phyloP scores from a whole-genome alignment of 2,113 vertebrate species.

The Stictonetta naevosa region DNA sequence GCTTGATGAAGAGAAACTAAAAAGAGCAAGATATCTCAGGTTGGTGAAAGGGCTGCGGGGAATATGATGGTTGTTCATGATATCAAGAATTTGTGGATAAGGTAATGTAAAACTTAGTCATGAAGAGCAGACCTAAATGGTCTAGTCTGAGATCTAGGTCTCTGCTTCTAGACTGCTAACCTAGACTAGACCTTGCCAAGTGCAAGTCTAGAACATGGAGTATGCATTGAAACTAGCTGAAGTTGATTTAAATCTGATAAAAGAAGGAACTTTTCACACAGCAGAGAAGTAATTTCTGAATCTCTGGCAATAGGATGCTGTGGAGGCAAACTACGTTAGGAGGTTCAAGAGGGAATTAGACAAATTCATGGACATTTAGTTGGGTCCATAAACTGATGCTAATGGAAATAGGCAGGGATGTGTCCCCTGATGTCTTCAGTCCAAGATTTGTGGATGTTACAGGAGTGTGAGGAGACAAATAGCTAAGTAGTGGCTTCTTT shows the following conservation, averaged over 20 bases:
- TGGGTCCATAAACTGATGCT: neutral
- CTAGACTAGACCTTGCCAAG: neutral
- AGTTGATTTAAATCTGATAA: neutral
- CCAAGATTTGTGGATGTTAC: neutral
- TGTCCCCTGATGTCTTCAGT: neutral
- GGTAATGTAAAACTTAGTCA: neutral
- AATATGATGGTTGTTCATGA: neutral
- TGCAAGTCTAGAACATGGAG: neutral
- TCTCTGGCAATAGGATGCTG: neutral
- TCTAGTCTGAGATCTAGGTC: neutral
- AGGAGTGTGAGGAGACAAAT: neutral
- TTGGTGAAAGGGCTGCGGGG: neutral
- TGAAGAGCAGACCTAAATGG: neutral
- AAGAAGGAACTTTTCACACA: neutral
- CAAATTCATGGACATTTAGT: neutral
- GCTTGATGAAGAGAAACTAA: neutral
- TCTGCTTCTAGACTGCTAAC: neutral
- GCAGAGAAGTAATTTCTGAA: neutral
- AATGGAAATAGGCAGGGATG: neutral
- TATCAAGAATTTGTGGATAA: accelerated
- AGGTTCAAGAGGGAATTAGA: neutral
- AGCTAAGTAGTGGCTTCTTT: neutral
- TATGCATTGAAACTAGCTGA: neutral
- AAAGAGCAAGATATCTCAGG: neutral
- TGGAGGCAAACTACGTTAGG: neutral